Conservation (phyloP, 2,113 vertebrate genomes). For the Acrocephalus kingi region DNA sequence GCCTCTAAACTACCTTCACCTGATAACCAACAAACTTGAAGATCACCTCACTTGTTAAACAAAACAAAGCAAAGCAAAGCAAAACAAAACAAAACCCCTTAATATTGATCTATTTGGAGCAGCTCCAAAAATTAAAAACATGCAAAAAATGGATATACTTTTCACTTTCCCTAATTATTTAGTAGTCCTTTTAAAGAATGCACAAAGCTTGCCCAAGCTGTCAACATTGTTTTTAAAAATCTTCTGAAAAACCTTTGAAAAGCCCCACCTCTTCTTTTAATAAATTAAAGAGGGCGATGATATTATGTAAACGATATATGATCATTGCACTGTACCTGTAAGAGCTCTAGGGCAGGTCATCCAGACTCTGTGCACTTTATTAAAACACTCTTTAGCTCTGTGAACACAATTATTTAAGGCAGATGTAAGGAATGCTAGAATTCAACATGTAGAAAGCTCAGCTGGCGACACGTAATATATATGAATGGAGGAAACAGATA, state of each 20-base stretch:
- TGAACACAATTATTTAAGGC: neutral
- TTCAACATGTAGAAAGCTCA: neutral
- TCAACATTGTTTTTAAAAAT: neutral
- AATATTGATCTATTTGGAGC: neutral
- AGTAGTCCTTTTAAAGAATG: neutral
- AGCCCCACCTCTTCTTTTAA: neutral
- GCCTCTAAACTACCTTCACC: neutral
- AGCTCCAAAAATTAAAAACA: neutral
- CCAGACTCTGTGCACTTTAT: neutral
- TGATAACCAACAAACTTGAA: neutral
- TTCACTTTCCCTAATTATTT: neutral
- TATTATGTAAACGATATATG: neutral
- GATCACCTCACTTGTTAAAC: neutral
- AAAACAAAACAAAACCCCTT: neutral
- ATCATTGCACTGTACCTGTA: neutral
- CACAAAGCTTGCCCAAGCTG: neutral
- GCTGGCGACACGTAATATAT: neutral
- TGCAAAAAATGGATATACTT: neutral
- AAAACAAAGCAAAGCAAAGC: neutral
- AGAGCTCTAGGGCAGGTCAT: neutral
- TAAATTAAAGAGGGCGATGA: accelerated
- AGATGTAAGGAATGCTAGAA: neutral
- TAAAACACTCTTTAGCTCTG: neutral
- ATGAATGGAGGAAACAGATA: neutral
- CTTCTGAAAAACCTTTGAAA: neutral